These are phyloP conservation scores for Euzophera pinguis DNA, from an alignment of 2,888 invertebrate species.

Conservation along the genomic window DNA sequence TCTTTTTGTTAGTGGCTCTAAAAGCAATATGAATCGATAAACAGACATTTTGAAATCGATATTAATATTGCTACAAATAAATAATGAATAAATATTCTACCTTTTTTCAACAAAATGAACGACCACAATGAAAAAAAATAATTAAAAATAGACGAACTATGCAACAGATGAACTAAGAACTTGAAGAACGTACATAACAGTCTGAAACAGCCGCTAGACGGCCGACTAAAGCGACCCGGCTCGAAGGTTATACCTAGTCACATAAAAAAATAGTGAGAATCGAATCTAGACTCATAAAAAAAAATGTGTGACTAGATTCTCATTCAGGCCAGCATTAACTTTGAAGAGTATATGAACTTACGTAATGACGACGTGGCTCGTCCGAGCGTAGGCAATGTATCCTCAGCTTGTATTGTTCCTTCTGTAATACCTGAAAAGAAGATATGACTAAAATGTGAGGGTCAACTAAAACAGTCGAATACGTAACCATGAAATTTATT, in stretches of 20 bases:
- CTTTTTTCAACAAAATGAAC: not conserved
- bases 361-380: constrained; percentile 58
- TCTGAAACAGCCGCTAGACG: constrained; percentile 20
- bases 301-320: too few relatives aligned
- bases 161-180: not conserved
- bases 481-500: too few relatives aligned
- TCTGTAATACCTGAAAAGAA: constrained; percentile 45
- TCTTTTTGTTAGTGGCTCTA: too few relatives aligned
- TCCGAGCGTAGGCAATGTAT: constrained; percentile 48
- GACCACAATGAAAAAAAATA: not conserved
- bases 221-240: constrained; percentile 15
- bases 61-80: too few relatives aligned
- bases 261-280: not conserved
- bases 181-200: constrained; percentile 16
- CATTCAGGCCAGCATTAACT: too few relatives aligned
- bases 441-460: too few relatives aligned
- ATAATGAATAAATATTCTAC: too few relatives aligned
- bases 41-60: too few relatives aligned
- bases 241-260: constrained; percentile 7
- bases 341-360: constrained; percentile 26
- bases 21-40: too few relatives aligned
- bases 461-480: too few relatives aligned
- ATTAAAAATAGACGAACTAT: not conserved
- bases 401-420: constrained; percentile 53
- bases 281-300: too few relatives aligned